phyloP scores from a whole-genome alignment of 2,888 invertebrate genomes.

The Thymelicus acteon region DNA sequence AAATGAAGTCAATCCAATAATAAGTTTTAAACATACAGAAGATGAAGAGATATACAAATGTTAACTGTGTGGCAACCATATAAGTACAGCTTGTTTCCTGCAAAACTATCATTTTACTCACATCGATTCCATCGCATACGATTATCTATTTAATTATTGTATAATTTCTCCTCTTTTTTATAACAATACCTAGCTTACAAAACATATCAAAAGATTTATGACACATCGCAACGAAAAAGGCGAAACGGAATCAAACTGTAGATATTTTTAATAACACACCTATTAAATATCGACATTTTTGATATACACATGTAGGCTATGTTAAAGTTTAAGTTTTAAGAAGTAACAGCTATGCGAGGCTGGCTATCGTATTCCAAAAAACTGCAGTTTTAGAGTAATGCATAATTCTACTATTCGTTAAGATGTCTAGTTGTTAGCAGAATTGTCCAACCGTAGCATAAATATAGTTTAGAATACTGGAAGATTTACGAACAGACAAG shows the following conservation, averaged over 20 bases:
- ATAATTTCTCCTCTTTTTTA: no score
- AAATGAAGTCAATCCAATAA: no score
- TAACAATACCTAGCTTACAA: no score
- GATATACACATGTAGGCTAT: slow-evolving; percentile 3
- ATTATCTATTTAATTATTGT: no score
- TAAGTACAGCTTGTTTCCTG: no score
- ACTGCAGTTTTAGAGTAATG: neutral
- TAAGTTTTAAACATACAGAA: no score
- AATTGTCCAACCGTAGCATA: neutral
- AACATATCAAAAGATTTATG: no score
- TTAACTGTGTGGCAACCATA: no score
- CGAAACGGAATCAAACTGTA: neutral
- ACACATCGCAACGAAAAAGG: no score
- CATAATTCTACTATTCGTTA: neutral
- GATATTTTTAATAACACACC: neutral
- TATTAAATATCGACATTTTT: neutral
- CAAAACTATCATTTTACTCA: no score
- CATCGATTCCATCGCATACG: no score
- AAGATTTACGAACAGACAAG: slow-evolving; percentile 1
- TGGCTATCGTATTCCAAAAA: neutral
- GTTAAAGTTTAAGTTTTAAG: neutral
- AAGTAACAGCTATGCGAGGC: neutral
- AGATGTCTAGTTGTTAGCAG: neutral
- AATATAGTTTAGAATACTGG: neutral
- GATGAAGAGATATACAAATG: no score